phyloP scores from a whole-genome alignment of 2,113 vertebrate species.

The Ochotona princeps region DNA sequence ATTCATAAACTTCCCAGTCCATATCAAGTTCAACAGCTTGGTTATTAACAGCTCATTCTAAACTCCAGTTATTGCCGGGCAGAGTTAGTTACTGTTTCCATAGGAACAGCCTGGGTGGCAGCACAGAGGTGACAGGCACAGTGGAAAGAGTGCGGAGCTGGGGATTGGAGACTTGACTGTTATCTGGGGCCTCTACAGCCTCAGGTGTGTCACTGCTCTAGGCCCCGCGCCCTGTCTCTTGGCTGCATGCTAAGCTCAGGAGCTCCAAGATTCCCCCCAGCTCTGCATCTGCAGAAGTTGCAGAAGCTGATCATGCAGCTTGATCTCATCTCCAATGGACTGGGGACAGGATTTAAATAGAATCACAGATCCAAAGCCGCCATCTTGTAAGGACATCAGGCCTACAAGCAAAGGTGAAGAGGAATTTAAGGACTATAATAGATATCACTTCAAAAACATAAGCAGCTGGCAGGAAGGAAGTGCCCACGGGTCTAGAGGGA shows the following conservation, averaged over 20 bases:
- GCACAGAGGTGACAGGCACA: neutral
- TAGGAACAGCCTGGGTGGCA: neutral
- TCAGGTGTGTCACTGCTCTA: neutral
- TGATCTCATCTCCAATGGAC: conserved; percentile 2
- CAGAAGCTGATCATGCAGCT: neutral
- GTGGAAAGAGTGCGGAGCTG: neutral
- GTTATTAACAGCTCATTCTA: neutral
- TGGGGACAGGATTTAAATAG: conserved; percentile 31
- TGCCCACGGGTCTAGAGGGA: neutral
- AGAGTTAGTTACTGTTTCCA: neutral
- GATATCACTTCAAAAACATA: neutral
- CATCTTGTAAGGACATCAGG: neutral
- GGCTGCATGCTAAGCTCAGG: neutral
- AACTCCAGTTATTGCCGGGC: neutral
- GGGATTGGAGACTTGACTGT: neutral
- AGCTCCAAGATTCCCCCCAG: neutral
- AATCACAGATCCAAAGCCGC: neutral
- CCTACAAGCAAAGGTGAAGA: neutral
- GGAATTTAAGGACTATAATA: neutral
- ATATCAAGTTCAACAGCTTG: conserved; percentile 10
- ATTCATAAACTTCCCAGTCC: conserved; percentile 24
- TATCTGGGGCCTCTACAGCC: neutral
- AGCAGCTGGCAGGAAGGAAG: neutral
- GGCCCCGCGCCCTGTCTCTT: neutral
- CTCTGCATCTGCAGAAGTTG: neutral